phyloP scores from a whole-genome alignment of 2,888 invertebrate species.

The Plebejus melissa region DNA sequence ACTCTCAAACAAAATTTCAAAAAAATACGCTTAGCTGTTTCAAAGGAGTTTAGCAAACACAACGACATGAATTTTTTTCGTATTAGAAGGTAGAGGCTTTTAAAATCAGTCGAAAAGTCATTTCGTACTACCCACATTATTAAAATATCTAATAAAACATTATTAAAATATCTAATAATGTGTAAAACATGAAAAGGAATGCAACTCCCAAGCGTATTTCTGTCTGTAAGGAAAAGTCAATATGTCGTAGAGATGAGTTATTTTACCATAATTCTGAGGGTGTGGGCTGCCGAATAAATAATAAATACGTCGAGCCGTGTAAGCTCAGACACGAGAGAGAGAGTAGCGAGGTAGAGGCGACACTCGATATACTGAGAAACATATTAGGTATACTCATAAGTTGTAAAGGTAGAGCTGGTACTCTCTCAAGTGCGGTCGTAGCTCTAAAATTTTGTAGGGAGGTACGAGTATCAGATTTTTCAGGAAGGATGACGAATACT shows the following conservation, averaged over 20 bases:
- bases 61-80: too few species aligned
- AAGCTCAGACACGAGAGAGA: slow-evolving; percentile 40
- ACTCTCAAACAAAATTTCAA: too few species aligned
- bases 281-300: slow-evolving; percentile 71
- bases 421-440: too few species aligned
- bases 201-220: slow-evolving; percentile 70
- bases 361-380: slow-evolving; percentile 29
- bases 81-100: too few species aligned
- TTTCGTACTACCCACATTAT: not conserved
- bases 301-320: slow-evolving; percentile 66
- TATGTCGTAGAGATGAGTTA: slow-evolving; percentile 74
- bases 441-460: too few species aligned
- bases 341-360: not conserved
- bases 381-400: too few species aligned
- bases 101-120: not conserved
- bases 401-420: too few species aligned
- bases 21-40: too few species aligned
- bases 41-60: too few species aligned
- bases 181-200: slow-evolving; percentile 33
- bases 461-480: too few species aligned
- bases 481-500: too few species aligned
- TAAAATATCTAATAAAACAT: slow-evolving; percentile 2
- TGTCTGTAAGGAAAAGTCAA: slow-evolving; percentile 61
- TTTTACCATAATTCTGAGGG: slow-evolving; percentile 69
- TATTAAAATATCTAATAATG: not conserved